phyloP scores from a whole-genome alignment of 1,140 invertebrate species.

The Hypothenemus hampei region DNA sequence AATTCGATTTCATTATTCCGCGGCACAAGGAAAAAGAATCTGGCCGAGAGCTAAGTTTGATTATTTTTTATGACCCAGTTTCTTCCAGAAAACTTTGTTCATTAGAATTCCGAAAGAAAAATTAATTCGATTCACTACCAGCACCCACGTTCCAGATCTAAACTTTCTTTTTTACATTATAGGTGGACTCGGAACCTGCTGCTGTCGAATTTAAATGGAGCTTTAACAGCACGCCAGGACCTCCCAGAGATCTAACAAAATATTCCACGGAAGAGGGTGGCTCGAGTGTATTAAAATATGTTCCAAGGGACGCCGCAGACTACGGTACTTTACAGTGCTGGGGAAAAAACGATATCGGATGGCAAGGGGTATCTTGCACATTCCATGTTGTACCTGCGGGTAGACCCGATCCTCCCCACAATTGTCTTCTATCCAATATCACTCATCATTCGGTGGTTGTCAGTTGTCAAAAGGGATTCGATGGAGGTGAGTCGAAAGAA shows the following conservation, averaged over 20 bases:
- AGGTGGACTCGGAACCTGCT: constrained; percentile 54
- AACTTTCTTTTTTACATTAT: too few species aligned
- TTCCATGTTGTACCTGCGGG: constrained; percentile 56
- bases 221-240: constrained; percentile 55
- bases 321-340: constrained; percentile 56
- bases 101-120: too few species aligned
- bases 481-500: constrained; percentile 38
- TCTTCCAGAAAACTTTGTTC: too few species aligned
- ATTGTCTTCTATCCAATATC: constrained; percentile 48
- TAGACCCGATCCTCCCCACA: constrained; percentile 50
- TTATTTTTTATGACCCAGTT: too few species aligned
- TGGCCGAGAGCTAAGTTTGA: too few species aligned
- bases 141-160: too few species aligned
- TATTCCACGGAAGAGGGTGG: constrained; percentile 38
- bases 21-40: too few species aligned
- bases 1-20: too few species aligned
- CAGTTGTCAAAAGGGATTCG: constrained; percentile 48
- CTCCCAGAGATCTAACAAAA: constrained; percentile 41
- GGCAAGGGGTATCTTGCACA: constrained; percentile 51
- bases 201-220: constrained; percentile 54
- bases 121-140: too few species aligned
- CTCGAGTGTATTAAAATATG: constrained; percentile 50
- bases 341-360: constrained; percentile 52
- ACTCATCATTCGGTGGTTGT: constrained; percentile 50
- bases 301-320: constrained; percentile 50